Evolutionary conservation across 2,888 invertebrate species (phyloP), one percentile per base, ranked within the genome.

Genomic region (Eupithecia tripunctaria): DNA sequence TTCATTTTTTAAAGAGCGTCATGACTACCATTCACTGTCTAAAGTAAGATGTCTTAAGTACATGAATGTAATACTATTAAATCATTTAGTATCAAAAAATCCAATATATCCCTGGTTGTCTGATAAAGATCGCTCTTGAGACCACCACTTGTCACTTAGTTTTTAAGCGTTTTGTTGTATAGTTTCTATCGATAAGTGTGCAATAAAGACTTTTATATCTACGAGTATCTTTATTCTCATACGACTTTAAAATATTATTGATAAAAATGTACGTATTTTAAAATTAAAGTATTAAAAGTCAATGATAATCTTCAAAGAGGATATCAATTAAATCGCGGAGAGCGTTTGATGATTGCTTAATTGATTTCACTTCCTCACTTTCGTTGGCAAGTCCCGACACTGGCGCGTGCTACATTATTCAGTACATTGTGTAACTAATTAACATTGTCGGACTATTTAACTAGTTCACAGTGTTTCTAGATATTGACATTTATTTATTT

Each of bases 351-450:
- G 71, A 51, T 63, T 71, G 59, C 25, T n/a, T 70, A 74, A 74
- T 60, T 69, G 69, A 32, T 67, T 74, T 69, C 69, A 71, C 69
- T 71, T 74, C 69, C 71, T 74, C 67, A 74, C 71, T 74, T 74
- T 73, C 73, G 25, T 73, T 73, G 73, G 73, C 73, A 73, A 56
- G 67, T 47, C 64, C 67, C n/a, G 67, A 62, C 56, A 60, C 25
- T 18, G 56, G 67, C 70, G 25, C 70, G 70, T 59, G 72, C 64
- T 73, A 70, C 70, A 73, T 73, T 65, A 73, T 73, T 70, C 67
- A 69, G 12, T 1, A 18, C 12, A 14, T 63, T 63, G 63, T 63
- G 63, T 63, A 63, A 63, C 21, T 36, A 38, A 63, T 63, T 21
- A 38, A n/a, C 32, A 21, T 18, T 12, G 63, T 63, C 32, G 32